phyloP scores from a whole-genome alignment of 2,113 vertebrate genomes.

The Gymnobelideus leadbeateri region DNA sequence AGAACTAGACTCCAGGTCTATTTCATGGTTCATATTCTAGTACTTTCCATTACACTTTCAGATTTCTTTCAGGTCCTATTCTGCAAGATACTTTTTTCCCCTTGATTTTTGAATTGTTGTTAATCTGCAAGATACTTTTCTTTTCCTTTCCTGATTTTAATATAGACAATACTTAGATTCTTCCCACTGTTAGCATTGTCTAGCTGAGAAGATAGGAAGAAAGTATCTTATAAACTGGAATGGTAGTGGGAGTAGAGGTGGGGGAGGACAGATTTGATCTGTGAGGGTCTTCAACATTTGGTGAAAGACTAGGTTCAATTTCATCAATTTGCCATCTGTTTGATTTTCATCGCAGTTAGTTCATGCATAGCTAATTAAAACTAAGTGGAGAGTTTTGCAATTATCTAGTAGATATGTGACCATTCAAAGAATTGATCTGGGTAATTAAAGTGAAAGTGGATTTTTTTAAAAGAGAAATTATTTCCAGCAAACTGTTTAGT shows the following conservation, averaged over 20 bases:
- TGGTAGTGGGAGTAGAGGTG: neutral
- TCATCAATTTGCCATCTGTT: constrained; percentile 69
- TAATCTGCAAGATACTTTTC: neutral
- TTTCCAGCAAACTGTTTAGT: constrained; percentile 49
- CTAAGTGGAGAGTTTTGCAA: constrained; percentile 53
- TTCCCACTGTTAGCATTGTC: neutral
- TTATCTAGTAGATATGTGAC: constrained; percentile 25
- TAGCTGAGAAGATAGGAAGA: neutral
- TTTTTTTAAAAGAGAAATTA: neutral
- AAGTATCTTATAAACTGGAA: neutral
- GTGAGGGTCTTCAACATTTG: constrained; percentile 43
- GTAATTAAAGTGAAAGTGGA: constrained; percentile 63
- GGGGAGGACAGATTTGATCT: constrained; percentile 21
- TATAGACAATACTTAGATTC: neutral
- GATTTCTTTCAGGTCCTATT: neutral
- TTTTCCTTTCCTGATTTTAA: neutral
- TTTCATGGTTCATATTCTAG: neutral
- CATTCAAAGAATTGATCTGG: constrained; percentile 65
- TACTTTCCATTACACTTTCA: neutral
- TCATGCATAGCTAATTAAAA: constrained; percentile 73
- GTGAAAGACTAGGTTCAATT: constrained; percentile 16
- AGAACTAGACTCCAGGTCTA: neutral
- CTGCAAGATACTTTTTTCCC: neutral
- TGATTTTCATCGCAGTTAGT: constrained; percentile 40
- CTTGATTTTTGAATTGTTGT: neutral